Conservation (phyloP, 2,888 invertebrate genomes). For the Lithophane socia region DNA sequence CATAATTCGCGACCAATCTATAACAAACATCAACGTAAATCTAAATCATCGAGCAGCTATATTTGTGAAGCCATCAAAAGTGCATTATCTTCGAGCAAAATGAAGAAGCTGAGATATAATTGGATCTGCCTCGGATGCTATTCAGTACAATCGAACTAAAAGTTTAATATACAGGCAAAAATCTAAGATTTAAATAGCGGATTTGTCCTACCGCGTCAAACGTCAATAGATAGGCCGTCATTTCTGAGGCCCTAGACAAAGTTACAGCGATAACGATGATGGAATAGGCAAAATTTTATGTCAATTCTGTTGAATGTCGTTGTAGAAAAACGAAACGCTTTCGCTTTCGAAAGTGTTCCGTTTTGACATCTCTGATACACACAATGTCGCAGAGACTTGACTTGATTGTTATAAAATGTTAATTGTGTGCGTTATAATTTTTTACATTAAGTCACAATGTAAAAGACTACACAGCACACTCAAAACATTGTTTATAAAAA, state of each 20-base stretch:
- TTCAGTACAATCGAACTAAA: neutral
- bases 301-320: too few relatives aligned
- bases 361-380: neutral
- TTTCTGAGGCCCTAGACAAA: too few relatives aligned
- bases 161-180: neutral
- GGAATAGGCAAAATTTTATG: too few relatives aligned
- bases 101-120: constrained; percentile 52
- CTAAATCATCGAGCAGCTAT: constrained; percentile 9
- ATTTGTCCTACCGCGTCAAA: neutral
- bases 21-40: neutral
- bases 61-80: constrained; percentile 37
- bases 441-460: neutral
- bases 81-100: constrained; percentile 51
- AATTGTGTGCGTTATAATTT: neutral
- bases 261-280: too few relatives aligned
- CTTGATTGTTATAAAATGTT: neutral
- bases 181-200: neutral
- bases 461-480: neutral
- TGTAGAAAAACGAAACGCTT: too few relatives aligned
- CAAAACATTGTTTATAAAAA: neutral
- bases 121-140: constrained; percentile 31
- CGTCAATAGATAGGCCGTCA: neutral
- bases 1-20: neutral
- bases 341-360: neutral
- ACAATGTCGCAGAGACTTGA: neutral